These are phyloP conservation scores for Jacana jacana DNA, from an alignment of 2,113 vertebrate species.

Conservation along the genomic window DNA sequence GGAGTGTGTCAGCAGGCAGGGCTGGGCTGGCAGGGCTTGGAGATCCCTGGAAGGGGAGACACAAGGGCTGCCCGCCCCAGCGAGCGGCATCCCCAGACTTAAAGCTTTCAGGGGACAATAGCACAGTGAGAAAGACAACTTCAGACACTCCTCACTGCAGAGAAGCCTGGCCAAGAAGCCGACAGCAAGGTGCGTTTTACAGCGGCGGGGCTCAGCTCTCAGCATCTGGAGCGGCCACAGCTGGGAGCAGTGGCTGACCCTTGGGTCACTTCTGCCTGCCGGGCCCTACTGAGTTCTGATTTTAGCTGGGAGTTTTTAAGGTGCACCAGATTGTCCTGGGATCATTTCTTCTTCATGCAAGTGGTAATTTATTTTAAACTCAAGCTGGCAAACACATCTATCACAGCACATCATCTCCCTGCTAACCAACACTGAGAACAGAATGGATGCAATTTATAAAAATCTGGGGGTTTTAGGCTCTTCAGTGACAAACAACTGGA, in stretches of 20 bases:
- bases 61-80: not conserved
- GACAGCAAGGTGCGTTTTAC: not conserved
- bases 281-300: too few relatives aligned
- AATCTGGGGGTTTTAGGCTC: not conserved
- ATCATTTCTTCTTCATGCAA: not conserved
- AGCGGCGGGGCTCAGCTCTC: not conserved
- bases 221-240: accelerated
- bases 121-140: not conserved
- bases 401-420: not conserved
- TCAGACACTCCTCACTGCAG: not conserved
- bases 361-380: not conserved
- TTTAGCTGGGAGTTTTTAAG: not conserved
- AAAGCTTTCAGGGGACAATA: not conserved
- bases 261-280: not conserved
- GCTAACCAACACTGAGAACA: accelerated
- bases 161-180: not conserved
- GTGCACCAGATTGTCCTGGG: not conserved
- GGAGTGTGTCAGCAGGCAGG: not conserved
- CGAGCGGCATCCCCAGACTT: accelerated
- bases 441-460: not conserved
- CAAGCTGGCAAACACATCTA: accelerated
- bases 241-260: not conserved
- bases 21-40: not conserved
- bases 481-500: not conserved
- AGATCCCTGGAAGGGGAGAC: not conserved